These are phyloP conservation scores for Andrena bicolor DNA, from an alignment of 2,888 invertebrate genomes.

Conservation along the genomic window DNA sequence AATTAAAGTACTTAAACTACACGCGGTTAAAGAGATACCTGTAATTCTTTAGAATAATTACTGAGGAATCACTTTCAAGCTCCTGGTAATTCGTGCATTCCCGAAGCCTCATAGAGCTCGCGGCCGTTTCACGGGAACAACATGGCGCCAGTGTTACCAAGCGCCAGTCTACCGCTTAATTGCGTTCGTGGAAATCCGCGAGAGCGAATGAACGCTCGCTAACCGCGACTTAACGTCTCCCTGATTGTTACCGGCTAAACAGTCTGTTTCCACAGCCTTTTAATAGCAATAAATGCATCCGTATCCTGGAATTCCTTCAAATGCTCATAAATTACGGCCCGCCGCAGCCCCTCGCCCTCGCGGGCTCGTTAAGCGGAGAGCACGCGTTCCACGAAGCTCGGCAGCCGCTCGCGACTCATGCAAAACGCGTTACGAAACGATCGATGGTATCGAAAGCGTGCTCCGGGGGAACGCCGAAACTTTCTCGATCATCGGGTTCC, in stretches of 20 bases:
- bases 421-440: conserved; percentile 30
- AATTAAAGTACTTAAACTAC: no score
- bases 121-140: conserved; percentile 10
- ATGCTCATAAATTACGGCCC: not conserved
- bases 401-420: conserved; percentile 3
- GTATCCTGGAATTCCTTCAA: not conserved
- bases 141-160: conserved; percentile 14
- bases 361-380: not conserved
- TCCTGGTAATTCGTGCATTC: not conserved
- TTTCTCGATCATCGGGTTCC: conserved; percentile 30
- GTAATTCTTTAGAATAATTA: no score
- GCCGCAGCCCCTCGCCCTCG: not conserved
- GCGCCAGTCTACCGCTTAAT: conserved; percentile 1
- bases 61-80: no score
- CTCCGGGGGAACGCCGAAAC: conserved; percentile 11
- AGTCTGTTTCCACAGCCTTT: not conserved
- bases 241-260: conserved; percentile 1
- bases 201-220: conserved; percentile 9
- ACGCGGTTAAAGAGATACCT: no score
- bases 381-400: not conserved
- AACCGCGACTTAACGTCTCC: conserved; percentile 6
- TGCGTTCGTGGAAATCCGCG: conserved; percentile 38
- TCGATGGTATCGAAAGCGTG: conserved; percentile 11
- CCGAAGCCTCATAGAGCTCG: not conserved
- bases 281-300: conserved; percentile 14